These are phyloP conservation scores for Luehdorfia chinensis DNA, from an alignment of 1,140 invertebrate genomes.

Conservation along the genomic window DNA sequence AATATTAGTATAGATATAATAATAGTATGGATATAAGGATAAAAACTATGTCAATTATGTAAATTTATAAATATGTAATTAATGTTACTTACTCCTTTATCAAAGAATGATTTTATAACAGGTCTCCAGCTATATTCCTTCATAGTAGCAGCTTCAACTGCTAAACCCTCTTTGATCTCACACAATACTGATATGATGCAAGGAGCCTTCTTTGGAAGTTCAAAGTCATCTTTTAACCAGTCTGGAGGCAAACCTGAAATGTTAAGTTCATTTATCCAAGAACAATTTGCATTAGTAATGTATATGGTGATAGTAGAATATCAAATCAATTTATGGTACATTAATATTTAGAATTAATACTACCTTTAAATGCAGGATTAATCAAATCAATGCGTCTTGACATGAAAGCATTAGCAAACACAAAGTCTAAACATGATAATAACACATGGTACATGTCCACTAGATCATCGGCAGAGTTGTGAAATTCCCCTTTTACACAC, in stretches of 20 bases:
- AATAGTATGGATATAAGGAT: too few species aligned
- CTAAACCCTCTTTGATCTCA: constrained; percentile 86
- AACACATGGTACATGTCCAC: constrained; percentile 97
- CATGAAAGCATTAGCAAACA: constrained; percentile 91
- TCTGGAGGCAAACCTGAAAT: constrained; percentile 83
- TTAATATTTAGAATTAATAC: too few species aligned
- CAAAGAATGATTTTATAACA: constrained; percentile 88
- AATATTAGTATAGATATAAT: too few species aligned
- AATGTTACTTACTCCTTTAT: constrained; percentile 81
- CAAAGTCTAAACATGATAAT: constrained; percentile 92
- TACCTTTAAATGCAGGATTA: constrained; percentile 90
- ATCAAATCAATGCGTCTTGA: constrained; percentile 90
- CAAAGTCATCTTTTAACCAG: constrained; percentile 83
- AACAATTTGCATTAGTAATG: too few species aligned
- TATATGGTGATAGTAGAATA: too few species aligned
- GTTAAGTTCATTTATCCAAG: too few species aligned
- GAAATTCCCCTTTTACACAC: constrained; percentile 91
- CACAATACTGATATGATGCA: constrained; percentile 93
- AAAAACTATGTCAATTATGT: too few species aligned
- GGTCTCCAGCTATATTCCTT: constrained; percentile 93
- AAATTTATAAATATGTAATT: too few species aligned
- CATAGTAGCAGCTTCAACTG: constrained; percentile 92
- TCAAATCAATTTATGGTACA: constrained; percentile 6
- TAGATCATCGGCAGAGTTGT: constrained; percentile 91
- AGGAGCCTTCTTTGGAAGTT: constrained; percentile 81